These are phyloP conservation scores for Dipodomys spectabilis DNA, from an alignment of 2,113 vertebrate genomes.

Conservation along the genomic window DNA sequence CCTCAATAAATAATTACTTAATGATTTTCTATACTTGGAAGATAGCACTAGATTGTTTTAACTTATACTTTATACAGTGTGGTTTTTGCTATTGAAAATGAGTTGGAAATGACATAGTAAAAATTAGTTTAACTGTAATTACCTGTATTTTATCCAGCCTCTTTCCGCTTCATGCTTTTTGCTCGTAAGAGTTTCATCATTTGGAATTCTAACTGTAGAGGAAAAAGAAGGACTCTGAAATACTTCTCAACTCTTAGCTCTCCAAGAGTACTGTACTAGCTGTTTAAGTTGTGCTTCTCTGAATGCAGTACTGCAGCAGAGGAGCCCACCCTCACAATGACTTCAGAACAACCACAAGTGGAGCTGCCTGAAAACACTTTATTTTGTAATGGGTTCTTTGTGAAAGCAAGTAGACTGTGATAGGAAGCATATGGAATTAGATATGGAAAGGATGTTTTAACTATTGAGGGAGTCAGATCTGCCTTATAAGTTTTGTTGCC, in stretches of 20 bases:
- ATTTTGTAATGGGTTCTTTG: background rate
- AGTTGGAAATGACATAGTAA: conserved; percentile 48
- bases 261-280: background rate
- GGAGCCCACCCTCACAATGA: background rate
- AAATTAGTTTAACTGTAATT: conserved; percentile 12
- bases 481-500: background rate
- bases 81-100: background rate
- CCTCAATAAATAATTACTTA: conserved; percentile 45
- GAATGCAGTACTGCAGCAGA: background rate
- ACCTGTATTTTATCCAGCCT: background rate
- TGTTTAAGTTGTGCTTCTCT: background rate
- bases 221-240: background rate
- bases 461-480: background rate
- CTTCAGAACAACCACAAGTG: background rate
- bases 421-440: conserved; percentile 7
- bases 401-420: background rate
- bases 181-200: background rate
- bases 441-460: conserved; percentile 1
- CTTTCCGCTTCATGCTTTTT: background rate
- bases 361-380: background rate
- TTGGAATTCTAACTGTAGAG: background rate
- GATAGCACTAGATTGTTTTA: conserved; percentile 4
- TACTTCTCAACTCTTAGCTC: background rate
- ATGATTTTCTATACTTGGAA: conserved; percentile 3
- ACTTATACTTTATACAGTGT: conserved; percentile 17